These are phyloP conservation scores for Phrynosoma blainvillii DNA, from an alignment of 2,113 vertebrate genomes.

Conservation along the genomic window DNA sequence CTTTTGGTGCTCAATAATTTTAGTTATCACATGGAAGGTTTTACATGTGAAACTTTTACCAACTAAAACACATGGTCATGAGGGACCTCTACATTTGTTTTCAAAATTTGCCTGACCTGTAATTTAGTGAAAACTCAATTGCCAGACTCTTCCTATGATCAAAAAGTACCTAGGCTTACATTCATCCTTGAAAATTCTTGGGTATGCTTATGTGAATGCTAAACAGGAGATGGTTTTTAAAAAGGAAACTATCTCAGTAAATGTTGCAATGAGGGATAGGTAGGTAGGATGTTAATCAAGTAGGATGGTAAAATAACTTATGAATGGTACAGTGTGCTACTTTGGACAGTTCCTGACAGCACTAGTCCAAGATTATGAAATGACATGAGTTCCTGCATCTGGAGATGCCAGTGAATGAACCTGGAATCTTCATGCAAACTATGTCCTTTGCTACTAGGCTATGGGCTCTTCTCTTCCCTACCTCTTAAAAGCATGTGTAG, in stretches of 20 bases:
- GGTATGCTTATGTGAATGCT: not conserved
- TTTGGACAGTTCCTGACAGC: not conserved
- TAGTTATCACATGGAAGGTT: not conserved
- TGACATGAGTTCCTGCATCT: not conserved
- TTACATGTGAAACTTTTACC: not conserved
- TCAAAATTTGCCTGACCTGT: not conserved
- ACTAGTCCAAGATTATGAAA: not conserved
- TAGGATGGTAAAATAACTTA: not conserved
- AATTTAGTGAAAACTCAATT: not conserved
- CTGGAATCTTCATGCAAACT: not conserved
- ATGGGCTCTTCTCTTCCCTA: too few species aligned
- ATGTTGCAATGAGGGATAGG: not conserved
- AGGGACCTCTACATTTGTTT: not conserved
- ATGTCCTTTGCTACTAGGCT: not conserved
- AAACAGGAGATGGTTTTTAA: too few species aligned
- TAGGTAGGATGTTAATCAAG: not conserved
- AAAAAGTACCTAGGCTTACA: too few species aligned
- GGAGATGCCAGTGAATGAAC: too few species aligned
- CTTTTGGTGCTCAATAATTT: not conserved
- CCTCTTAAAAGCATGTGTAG: conserved; percentile 9
- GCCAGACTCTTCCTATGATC: not conserved
- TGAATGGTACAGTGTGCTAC: too few species aligned
- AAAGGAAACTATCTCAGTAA: not conserved
- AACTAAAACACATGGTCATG: not conserved
- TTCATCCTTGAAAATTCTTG: not conserved